These are phyloP conservation scores for Ectemnius continuus DNA, from an alignment of 2,888 invertebrate species.

Conservation along the genomic window DNA sequence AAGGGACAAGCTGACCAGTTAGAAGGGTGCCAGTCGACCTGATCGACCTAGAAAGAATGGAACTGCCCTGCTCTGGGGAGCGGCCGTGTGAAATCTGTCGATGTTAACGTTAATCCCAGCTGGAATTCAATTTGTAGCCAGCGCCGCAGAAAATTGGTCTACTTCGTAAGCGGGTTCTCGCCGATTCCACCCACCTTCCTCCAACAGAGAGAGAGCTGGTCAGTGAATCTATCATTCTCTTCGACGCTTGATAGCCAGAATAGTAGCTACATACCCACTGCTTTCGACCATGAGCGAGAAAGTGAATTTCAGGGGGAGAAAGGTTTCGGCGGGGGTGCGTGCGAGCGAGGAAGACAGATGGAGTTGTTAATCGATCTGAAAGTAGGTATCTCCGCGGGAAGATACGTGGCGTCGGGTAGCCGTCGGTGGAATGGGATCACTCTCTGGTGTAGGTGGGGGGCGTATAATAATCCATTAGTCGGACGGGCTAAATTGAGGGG, in stretches of 20 bases:
- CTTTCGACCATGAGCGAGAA: constrained; percentile 11
- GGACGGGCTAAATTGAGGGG: constrained; percentile 63
- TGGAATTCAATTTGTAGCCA: constrained; percentile 59
- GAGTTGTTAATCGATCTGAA: constrained; percentile 58
- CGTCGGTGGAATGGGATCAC: constrained; percentile 53
- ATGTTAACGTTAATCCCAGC: constrained; percentile 61
- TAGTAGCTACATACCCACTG: background rate
- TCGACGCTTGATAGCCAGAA: constrained; percentile 12
- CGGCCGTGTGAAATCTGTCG: constrained; percentile 56
- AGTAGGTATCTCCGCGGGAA: constrained; percentile 56
- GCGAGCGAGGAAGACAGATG: constrained; percentile 15
- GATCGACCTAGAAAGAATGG: background rate
- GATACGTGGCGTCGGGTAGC: constrained; percentile 41
- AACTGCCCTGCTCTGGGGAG: constrained; percentile 12
- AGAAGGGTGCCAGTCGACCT: no score
- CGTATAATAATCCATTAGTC: constrained; percentile 70
- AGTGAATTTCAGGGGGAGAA: background rate
- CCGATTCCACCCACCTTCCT: constrained; percentile 48
- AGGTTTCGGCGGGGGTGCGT: background rate
- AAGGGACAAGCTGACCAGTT: no score
- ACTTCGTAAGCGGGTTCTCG: constrained; percentile 64
- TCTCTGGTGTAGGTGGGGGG: constrained; percentile 49
- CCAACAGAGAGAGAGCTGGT: constrained; percentile 11
- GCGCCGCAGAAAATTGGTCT: constrained; percentile 56
- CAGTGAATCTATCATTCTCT: constrained; percentile 47